Evolutionary conservation across 1,140 invertebrate species (phyloP), one percentile per base, ranked within the genome.

Genomic region (Achatina immaculata): DNA sequence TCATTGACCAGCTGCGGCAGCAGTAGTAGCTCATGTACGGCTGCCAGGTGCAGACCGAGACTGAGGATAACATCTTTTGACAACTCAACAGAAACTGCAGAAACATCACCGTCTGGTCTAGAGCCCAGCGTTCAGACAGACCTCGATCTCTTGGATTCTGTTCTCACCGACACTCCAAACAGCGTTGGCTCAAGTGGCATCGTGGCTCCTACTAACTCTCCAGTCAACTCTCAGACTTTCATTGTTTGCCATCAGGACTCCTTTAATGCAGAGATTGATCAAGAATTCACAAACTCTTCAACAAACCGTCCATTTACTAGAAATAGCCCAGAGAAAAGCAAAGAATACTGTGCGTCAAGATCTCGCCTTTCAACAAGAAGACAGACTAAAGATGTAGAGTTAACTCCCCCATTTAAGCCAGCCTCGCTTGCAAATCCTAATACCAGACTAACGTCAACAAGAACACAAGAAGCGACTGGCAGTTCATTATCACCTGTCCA

Each of bases 121-220:
- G 43, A 40, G 48, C 58, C 43, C n/a, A 71, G 42, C 45, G 43
- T 66, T 38, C 71, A 65, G 24, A 80, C 82, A 45, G 84, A 84
- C 36, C 73, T 58, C 51, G 82, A 83, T 9, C 31, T 86, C 0
- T 69, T 86, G 14, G 88, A 89, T 79, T 87, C 87, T 1, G 86
- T 88, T 48, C 83, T 89, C 11, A 89, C 87, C 21, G 86, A 89
- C 82, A 89, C 87, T 81, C 88, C 87, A 16, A 82, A 80, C 45
- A 88, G 87, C 81, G 85, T 86, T 7, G 82, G 87, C 71, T 88
- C 87, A 68, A 88, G 86, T 86, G 88, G 88, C 38, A 86, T 88
- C 0, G 85, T 84, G 48, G 86, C 86, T 36, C 88, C 88, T 7
- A 85, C 83, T 82, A 89, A 89, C 80, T 88, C 87, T 14, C 31